phyloP scores from a whole-genome alignment of 2,888 invertebrate species.

The Apodemia hepburni region DNA sequence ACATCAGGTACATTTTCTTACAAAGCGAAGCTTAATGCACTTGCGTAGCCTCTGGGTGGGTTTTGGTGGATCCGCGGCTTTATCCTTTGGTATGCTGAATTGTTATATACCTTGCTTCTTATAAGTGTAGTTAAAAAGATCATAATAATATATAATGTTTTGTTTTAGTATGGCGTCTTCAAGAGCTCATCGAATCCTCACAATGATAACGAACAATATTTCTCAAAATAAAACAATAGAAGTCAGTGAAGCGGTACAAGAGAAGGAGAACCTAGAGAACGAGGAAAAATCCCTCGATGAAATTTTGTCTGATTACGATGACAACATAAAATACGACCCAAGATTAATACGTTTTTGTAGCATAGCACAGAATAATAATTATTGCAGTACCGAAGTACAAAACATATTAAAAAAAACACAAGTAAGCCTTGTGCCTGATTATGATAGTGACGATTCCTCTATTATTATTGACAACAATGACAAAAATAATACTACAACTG shows the following conservation, averaged over 20 bases:
- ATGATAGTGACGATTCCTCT: slow-evolving; percentile 11
- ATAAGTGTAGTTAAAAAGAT: slow-evolving; percentile 12
- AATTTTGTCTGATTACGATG: slow-evolving; percentile 15
- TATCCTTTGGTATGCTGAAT: slow-evolving; percentile 9
- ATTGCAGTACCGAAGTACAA: not conserved
- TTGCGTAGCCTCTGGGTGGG: no score
- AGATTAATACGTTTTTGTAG: not conserved
- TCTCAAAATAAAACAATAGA: slow-evolving; percentile 2
- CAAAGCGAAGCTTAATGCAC: no score
- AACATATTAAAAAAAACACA: not conserved
- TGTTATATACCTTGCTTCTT: slow-evolving; percentile 15
- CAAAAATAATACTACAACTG: slow-evolving; percentile 7
- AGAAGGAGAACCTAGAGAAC: slow-evolving; percentile 13
- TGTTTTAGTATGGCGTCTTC: not conserved
- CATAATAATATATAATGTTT: slow-evolving; percentile 3
- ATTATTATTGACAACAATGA: slow-evolving; percentile 7
- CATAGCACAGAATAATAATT: slow-evolving; percentile 6
- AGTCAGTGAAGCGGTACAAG: slow-evolving; percentile 13
- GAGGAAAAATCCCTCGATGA: slow-evolving; percentile 16
- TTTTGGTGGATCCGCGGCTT: slow-evolving; percentile 14
- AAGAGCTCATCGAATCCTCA: slow-evolving; percentile 14
- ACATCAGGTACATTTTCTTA: no score
- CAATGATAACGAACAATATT: slow-evolving; percentile 14
- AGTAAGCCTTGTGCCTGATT: slow-evolving; percentile 3
- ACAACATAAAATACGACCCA: slow-evolving; percentile 16